These are phyloP conservation scores for Syndactyla subalaris DNA, from an alignment of 2,797 vertebrate genomes.

Conservation along the genomic window DNA sequence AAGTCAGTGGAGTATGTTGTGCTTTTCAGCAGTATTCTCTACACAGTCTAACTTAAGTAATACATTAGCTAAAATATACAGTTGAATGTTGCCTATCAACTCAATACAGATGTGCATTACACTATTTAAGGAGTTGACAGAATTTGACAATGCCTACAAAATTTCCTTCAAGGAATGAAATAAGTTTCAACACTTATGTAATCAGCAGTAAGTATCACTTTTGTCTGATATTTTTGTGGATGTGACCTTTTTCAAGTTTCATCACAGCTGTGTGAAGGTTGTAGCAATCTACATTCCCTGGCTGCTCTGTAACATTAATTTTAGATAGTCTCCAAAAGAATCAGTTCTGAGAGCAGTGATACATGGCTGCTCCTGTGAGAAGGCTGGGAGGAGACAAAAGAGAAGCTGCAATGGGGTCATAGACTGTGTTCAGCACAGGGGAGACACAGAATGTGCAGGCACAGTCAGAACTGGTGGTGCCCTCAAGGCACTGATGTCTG, in stretches of 20 bases:
- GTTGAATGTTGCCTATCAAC: background rate
- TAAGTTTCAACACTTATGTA: background rate
- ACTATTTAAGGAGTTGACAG: background rate
- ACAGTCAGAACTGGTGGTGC: background rate
- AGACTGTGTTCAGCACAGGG: background rate
- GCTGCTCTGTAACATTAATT: background rate
- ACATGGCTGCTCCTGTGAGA: background rate
- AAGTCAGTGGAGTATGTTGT: background rate
- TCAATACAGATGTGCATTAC: background rate
- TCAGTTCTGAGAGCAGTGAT: background rate
- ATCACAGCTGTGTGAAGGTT: background rate
- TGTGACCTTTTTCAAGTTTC: background rate
- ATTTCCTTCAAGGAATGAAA: background rate
- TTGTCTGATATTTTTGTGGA: background rate
- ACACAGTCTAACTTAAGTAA: background rate
- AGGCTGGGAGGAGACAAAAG: background rate
- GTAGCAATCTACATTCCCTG: background rate
- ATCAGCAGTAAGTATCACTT: background rate
- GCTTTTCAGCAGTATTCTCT: background rate
- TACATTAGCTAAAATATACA: background rate
- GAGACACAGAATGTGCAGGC: accelerated
- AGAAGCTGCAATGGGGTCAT: background rate
- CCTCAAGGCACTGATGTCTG: background rate
- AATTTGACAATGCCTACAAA: background rate
- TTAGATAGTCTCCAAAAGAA: background rate